These are phyloP conservation scores for Maccullochella peelii DNA, from an alignment of 2,113 vertebrate genomes.

Conservation along the genomic window DNA sequence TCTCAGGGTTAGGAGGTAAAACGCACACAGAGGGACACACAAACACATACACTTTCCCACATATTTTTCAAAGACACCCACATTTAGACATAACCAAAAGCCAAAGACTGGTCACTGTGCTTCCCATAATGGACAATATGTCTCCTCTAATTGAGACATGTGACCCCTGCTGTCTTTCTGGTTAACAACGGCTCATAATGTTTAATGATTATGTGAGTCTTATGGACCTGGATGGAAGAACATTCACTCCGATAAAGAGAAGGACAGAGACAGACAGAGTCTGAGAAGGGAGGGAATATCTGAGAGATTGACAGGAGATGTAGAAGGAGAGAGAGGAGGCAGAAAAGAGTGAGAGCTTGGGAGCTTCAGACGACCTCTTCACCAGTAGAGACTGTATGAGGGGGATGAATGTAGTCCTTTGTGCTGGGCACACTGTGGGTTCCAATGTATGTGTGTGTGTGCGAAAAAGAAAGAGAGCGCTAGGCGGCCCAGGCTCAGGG, in stretches of 20 bases:
- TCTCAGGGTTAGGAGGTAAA: slow-evolving; percentile 80
- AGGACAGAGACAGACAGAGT: slow-evolving; percentile 11
- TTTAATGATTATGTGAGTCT: slow-evolving; percentile 21
- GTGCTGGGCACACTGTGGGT: slow-evolving; percentile 80
- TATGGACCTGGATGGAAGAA: slow-evolving; percentile 19
- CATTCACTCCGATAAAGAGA: slow-evolving; percentile 7
- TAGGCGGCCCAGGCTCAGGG: slow-evolving; percentile 73
- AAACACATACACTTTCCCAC: slow-evolving; percentile 59
- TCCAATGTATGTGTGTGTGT: slow-evolving; percentile 67
- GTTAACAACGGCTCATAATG: slow-evolving; percentile 24
- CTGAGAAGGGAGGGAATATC: slow-evolving; percentile 39
- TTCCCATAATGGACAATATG: slow-evolving; percentile 7
- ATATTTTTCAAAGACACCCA: slow-evolving; percentile 45
- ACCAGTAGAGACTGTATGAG: slow-evolving; percentile 76
- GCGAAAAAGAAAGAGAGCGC: slow-evolving; percentile 67
- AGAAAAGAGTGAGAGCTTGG: slow-evolving; percentile 66
- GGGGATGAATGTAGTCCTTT: slow-evolving; percentile 84
- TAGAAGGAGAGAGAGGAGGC: slow-evolving; percentile 43
- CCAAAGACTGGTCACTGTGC: slow-evolving; percentile 36
- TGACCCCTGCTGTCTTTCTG: slow-evolving; percentile 24
- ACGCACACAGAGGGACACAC: slow-evolving; percentile 60
- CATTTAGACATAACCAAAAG: slow-evolving; percentile 23
- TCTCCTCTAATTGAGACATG: slow-evolving; percentile 43
- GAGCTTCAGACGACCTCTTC: slow-evolving; percentile 81
- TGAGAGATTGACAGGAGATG: slow-evolving; percentile 54